phyloP scores from a whole-genome alignment of 2,797 vertebrate species.

The Mormyrus hasselquistii region DNA sequence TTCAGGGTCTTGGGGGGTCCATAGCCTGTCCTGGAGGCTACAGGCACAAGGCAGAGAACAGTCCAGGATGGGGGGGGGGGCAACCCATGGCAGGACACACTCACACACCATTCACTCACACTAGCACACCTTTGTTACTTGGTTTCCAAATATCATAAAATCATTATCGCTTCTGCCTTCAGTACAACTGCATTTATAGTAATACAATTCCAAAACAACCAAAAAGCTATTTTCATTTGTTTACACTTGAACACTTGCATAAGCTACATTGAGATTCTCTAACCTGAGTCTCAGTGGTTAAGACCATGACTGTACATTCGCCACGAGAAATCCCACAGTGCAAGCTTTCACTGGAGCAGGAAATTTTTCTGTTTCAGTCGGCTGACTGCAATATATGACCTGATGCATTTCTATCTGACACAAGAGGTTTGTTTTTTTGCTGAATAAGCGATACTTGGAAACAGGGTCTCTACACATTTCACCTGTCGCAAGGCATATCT shows the following conservation, averaged over 20 bases:
- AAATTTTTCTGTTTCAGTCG: neutral
- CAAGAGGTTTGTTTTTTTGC: neutral
- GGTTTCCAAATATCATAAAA: neutral
- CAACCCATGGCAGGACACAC: too few relatives aligned
- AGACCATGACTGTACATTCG: neutral
- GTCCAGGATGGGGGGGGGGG: neutral
- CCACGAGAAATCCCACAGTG: neutral
- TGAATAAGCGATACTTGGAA: neutral
- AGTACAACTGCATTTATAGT: neutral
- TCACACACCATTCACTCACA: too few relatives aligned
- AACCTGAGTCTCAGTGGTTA: neutral
- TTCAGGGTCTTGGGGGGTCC: neutral
- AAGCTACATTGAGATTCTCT: neutral
- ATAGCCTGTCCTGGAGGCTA: neutral
- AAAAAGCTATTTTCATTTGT: neutral
- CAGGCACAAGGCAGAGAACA: neutral
- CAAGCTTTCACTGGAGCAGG: neutral
- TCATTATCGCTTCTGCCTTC: neutral
- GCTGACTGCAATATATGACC: neutral
- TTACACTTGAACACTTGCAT: neutral
- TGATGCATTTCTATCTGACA: neutral
- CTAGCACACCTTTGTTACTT: neutral
- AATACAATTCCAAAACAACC: neutral
- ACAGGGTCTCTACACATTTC: neutral
- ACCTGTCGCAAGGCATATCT: neutral